These are phyloP conservation scores for Myripristis murdjan DNA, from an alignment of 2,797 vertebrate genomes.

Conservation along the genomic window DNA sequence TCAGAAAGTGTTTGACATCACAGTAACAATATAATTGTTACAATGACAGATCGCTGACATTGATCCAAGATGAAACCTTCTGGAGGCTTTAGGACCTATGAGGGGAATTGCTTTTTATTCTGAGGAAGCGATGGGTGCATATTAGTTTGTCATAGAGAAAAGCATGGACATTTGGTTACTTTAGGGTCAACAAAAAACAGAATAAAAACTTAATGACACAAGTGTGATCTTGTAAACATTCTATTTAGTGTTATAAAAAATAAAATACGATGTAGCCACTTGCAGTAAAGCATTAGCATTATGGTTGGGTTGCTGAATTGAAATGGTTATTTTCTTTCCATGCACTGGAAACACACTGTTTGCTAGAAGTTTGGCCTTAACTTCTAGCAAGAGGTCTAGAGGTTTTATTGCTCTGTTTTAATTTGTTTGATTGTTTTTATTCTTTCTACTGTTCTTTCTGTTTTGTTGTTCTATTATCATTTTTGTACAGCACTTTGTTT, in stretches of 20 bases:
- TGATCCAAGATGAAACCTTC: conserved; percentile 21
- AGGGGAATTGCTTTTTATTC: conserved; percentile 40
- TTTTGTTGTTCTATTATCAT: too few relatives aligned
- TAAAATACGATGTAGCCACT: background rate
- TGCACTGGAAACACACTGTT: background rate
- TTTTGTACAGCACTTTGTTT: too few relatives aligned
- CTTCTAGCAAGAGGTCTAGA: too few relatives aligned
- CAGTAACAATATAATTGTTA: conserved; percentile 26
- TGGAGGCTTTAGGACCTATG: background rate
- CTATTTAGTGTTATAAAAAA: background rate
- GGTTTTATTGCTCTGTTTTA: too few relatives aligned
- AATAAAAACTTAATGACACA: background rate
- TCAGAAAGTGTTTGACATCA: conserved; percentile 23
- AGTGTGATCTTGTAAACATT: background rate
- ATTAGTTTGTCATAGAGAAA: conserved; percentile 32
- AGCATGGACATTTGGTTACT: background rate
- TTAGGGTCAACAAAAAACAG: conserved; percentile 3
- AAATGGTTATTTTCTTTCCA: background rate
- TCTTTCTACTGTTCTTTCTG: too few relatives aligned
- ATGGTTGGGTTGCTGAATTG: background rate
- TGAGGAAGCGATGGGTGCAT: conserved; percentile 44
- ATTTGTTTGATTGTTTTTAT: too few relatives aligned
- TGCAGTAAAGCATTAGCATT: background rate
- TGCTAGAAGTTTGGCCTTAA: conserved; percentile 9
- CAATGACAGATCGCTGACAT: conserved; percentile 27